A percentile compares a stretch with the other conserved stretches of the same genome.
Conservation (phyloP, 2,888 invertebrate species). For the Drosophila tanythrix region DNA sequence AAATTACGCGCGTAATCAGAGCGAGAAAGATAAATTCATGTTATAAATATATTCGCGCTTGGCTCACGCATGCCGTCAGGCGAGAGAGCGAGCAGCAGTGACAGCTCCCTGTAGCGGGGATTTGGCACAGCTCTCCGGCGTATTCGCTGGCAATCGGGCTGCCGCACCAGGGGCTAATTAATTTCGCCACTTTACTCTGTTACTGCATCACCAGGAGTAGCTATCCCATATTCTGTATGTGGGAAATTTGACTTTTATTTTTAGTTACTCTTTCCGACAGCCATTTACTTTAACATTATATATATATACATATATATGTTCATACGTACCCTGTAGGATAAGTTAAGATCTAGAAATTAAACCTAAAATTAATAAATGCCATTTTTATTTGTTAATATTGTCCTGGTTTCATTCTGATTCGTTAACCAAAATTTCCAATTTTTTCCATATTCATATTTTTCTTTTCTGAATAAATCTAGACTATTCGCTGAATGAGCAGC, state of each 20-base stretch:
- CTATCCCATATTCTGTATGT: slow-evolving; percentile 39
- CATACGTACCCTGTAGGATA: slow-evolving; percentile 4
- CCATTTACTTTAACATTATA: slow-evolving; percentile 30
- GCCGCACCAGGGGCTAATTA: slow-evolving; percentile 80
- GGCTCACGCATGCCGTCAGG: slow-evolving; percentile 44
- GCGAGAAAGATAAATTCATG: slow-evolving; percentile 78
- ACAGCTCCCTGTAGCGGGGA: slow-evolving; percentile 25
- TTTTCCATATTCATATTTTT: neutral
- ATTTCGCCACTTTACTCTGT: slow-evolving; percentile 77
- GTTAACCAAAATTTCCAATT: neutral
- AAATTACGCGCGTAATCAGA: slow-evolving; percentile 80
- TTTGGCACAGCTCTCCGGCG: slow-evolving; percentile 52
- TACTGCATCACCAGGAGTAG: slow-evolving; percentile 63
- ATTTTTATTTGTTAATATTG: neutral
- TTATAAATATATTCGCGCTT: slow-evolving; percentile 75
- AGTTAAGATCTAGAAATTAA: neutral
- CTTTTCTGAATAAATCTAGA: neutral
- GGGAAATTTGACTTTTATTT: slow-evolving; percentile 42
- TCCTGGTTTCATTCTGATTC: neutral
- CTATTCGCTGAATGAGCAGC: neutral
- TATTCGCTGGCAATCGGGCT: slow-evolving; percentile 70
- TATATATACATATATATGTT: neutral
- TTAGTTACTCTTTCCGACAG: slow-evolving; percentile 10
- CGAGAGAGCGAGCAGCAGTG: slow-evolving; percentile 6
- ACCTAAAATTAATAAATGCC: neutral